Evolutionary conservation across 2,888 invertebrate species (phyloP).

Genomic region (Drosophila buzzatii): DNA sequence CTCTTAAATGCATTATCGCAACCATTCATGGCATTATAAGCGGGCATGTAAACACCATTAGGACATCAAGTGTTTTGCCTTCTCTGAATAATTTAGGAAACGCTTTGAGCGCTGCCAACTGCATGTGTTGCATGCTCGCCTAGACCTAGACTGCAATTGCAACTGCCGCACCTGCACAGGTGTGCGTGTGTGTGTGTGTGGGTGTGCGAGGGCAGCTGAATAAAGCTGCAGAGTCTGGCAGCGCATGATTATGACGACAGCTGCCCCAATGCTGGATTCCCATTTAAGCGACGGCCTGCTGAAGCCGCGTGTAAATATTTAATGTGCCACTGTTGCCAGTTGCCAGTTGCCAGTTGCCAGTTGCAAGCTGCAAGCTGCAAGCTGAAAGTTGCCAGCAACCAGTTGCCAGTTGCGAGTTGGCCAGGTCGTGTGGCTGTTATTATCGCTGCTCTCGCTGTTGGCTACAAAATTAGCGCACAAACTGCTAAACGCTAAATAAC

Average conservation of each 20-base stretch:
- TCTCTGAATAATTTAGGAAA: slow-evolving; percentile 65
- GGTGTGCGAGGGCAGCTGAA: neutral
- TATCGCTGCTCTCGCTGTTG: slow-evolving; percentile 24
- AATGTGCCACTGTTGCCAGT: slow-evolving; percentile 41
- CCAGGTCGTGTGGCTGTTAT: slow-evolving; percentile 11
- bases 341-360: slow-evolving; percentile 18
- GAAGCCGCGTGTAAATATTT: slow-evolving; percentile 51
- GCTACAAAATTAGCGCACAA: slow-evolving; percentile 39
- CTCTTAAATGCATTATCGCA: slow-evolving; percentile 72
- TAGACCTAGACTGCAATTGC: too few relatives aligned
- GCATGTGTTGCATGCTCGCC: slow-evolving; percentile 21
- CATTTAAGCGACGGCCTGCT: slow-evolving; percentile 32
- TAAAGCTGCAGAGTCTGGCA: slow-evolving; percentile 10
- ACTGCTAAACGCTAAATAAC: slow-evolving; percentile 26
- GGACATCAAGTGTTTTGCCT: slow-evolving; percentile 71
- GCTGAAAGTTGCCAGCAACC: slow-evolving; percentile 3
- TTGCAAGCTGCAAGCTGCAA: neutral
- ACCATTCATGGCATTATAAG: slow-evolving; percentile 70
- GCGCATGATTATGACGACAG: slow-evolving; percentile 50
- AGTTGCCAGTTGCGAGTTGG: neutral
- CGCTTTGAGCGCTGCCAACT: slow-evolving; percentile 38
- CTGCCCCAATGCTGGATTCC: slow-evolving; percentile 21
- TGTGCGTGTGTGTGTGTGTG: neutral
- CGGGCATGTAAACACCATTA: slow-evolving; percentile 70
- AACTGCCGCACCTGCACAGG: neutral